Evolutionary conservation across 1,140 invertebrate species (phyloP).

Genomic region (Helicorthomorpha holstii): DNA sequence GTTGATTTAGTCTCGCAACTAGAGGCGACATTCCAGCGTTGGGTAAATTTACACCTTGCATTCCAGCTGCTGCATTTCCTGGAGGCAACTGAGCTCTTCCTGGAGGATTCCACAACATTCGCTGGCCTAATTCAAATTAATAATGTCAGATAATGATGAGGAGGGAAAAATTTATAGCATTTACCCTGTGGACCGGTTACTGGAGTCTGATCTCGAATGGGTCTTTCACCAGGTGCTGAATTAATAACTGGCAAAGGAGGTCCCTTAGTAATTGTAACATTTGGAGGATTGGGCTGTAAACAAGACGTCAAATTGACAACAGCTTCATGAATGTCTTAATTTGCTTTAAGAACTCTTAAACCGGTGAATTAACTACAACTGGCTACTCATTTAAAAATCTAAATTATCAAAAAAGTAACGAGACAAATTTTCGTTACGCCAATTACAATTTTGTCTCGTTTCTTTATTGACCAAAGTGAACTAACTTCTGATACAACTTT

Average conservation of each 20-base stretch:
- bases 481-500: too few relatives aligned
- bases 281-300: conserved; percentile 14
- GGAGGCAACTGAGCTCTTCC: background rate
- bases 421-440: too few relatives aligned
- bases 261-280: conserved; percentile 15
- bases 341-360: too few relatives aligned
- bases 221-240: conserved; percentile 1
- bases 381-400: too few relatives aligned
- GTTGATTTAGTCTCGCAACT: background rate
- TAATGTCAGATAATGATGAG: background rate
- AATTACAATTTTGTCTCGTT: too few relatives aligned
- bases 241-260: background rate
- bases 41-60: background rate
- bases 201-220: conserved; percentile 4
- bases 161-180: background rate
- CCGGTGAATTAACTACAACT: too few relatives aligned
- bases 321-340: too few relatives aligned
- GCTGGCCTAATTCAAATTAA: background rate
- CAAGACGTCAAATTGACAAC: too few relatives aligned
- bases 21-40: background rate
- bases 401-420: too few relatives aligned
- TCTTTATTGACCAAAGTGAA: too few relatives aligned
- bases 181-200: conserved; percentile 1
- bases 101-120: background rate
- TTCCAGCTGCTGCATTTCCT: background rate